Evolutionary conservation across 2,888 invertebrate species (phyloP), one percentile per base, ranked within the genome.

Genomic region (Drosophila melanosoma): DNA sequence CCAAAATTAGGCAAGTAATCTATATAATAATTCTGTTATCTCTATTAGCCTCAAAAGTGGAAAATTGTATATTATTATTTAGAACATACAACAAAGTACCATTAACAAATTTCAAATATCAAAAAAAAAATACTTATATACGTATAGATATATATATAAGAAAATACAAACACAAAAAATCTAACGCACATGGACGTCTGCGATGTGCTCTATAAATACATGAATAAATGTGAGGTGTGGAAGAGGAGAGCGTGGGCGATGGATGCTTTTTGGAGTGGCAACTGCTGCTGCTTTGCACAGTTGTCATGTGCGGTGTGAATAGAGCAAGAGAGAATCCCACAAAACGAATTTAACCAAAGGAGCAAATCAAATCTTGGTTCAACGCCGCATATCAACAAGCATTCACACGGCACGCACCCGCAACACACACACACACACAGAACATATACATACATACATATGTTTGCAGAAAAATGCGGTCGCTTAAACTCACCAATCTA

Each of bases 181-280:
- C 54, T 48, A 78, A 68, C 83, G 83, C 84, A 85, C 87, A 85
- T 89, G 85, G 87, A 88, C 75, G 78, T 71, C 56, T 76, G 69
- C 61, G 71, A 56, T 51, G 64, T 66, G 69, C 76, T 70, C 81
- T 85, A 85, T 79, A 85, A 85, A 85, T 89, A 89, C 80, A 76
- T 69, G 65, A 58, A 71, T 49, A 57, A 51, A 63, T 51, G 64
- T 64, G 60, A 26, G 49, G 45, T 20, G 60, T 8, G n/a, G 26
- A 7, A 42, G 42, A 8, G 38, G 20, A 33, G 45, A 32, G 49
- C 23, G 15, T 35, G 10, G 33, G 35, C 49, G 54, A 32, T 26
- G 51, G 56, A 20, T 57, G 65, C 51, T 48, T 48, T 15, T 20
- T 56, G 51, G 40, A 57, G 59, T 45, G 60, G 42, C 35, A 17